phyloP scores from a whole-genome alignment of 1,140 invertebrate species.

The Drosophila rufa region DNA sequence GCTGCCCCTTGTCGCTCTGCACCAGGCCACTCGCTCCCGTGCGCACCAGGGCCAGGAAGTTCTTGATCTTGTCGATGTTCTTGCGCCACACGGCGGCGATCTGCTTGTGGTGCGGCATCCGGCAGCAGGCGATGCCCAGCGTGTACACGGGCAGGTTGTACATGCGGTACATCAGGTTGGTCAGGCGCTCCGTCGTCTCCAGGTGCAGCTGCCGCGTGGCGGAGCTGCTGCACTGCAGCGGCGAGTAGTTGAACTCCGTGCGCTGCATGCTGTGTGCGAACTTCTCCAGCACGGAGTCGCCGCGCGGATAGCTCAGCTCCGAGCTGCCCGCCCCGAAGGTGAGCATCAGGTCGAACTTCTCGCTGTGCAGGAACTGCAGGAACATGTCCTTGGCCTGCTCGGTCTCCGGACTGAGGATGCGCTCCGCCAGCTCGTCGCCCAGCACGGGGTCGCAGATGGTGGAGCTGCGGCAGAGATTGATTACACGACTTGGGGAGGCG shows the following conservation, averaged over 20 bases:
- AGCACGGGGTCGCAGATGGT: conserved; percentile 77
- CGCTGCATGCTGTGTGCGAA: conserved; percentile 70
- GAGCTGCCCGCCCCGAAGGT: conserved; percentile 75
- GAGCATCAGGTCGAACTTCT: conserved; percentile 76
- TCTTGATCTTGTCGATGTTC: conserved; percentile 90
- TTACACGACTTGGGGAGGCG: too few species aligned
- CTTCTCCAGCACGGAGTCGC: conserved; percentile 71
- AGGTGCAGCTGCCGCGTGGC: conserved; percentile 60
- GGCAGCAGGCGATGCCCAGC: conserved; percentile 90
- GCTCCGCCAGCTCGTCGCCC: conserved; percentile 76
- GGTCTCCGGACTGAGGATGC: conserved; percentile 68
- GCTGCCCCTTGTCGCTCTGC: conserved; percentile 87
- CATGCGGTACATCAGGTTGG: conserved; percentile 87
- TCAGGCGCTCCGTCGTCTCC: conserved; percentile 80
- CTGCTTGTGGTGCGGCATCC: conserved; percentile 89
- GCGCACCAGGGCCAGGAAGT: conserved; percentile 86
- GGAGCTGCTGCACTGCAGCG: conserved; percentile 67
- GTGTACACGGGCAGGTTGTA: conserved; percentile 87
- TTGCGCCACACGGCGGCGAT: conserved; percentile 91
- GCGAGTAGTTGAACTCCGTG: conserved; percentile 74
- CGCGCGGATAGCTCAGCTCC: conserved; percentile 65
- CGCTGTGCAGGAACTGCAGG: conserved; percentile 70
- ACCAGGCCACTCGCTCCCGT: conserved; percentile 91
- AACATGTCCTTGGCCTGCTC: conserved; percentile 64
- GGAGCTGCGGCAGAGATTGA: conserved; percentile 39